Evolutionary conservation across 2,888 invertebrate species (phyloP).

Genomic region (Tubulanus polymorphus): DNA sequence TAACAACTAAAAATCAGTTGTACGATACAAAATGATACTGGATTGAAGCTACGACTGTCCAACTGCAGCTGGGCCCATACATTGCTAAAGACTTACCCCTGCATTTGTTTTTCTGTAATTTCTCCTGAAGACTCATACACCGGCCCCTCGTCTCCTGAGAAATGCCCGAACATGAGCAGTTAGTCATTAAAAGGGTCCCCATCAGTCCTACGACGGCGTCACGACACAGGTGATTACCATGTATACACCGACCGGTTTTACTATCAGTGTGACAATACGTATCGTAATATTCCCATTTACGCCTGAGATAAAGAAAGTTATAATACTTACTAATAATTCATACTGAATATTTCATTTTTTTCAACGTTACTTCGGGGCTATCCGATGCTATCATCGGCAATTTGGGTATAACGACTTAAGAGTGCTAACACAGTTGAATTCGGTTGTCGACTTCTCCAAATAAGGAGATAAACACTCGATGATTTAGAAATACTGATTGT

Average conservation of each 20-base stretch:
- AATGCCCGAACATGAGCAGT: conserved; percentile 71
- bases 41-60: no score
- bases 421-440: no score
- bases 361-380: no score
- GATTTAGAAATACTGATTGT: no score
- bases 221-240: conserved; percentile 78
- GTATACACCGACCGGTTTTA: conserved; percentile 83
- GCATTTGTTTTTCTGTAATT: not conserved
- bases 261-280: conserved; percentile 89
- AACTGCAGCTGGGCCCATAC: not conserved
- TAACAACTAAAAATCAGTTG: no score
- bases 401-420: no score
- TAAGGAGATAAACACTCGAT: no score
- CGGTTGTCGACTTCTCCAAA: no score
- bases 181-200: conserved; percentile 81
- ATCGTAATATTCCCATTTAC: conserved; percentile 80
- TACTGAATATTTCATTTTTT: no score
- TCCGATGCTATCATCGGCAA: no score
- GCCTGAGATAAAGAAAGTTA: conserved; percentile 57
- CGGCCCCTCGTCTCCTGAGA: not conserved
- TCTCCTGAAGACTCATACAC: not conserved
- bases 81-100: not conserved
- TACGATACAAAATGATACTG: no score
- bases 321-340: no score
- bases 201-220: conserved; percentile 81